These are phyloP conservation scores for Vimba vimba DNA, from an alignment of 2,113 vertebrate species.

Conservation along the genomic window DNA sequence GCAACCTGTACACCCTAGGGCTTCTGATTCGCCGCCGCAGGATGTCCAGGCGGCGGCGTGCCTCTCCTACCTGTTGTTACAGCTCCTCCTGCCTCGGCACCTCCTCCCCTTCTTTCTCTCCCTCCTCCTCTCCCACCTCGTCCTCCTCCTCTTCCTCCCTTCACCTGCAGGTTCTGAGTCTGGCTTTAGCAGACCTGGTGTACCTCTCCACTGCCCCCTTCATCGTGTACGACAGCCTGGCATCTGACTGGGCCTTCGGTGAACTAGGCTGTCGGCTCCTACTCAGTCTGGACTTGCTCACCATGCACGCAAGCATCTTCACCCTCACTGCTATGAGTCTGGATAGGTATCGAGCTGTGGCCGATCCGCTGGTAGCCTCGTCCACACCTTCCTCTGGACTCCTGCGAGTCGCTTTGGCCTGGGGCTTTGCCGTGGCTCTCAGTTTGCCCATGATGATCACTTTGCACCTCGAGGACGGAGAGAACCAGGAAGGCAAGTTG, in stretches of 20 bases:
- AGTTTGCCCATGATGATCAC: slow-evolving; percentile 86
- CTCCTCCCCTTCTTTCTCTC: slow-evolving; percentile 66
- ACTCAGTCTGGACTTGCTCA: slow-evolving; percentile 83
- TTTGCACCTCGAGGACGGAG: slow-evolving; percentile 81
- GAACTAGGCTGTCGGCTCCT: slow-evolving; percentile 82
- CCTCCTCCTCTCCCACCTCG: slow-evolving; percentile 58
- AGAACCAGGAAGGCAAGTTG: slow-evolving; percentile 74
- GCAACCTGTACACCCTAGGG: slow-evolving; percentile 82
- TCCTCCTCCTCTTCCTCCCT: slow-evolving; percentile 68
- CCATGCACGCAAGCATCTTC: slow-evolving; percentile 87
- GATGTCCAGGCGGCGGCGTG: slow-evolving; percentile 65
- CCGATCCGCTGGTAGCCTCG: slow-evolving; percentile 76
- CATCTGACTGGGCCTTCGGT: slow-evolving; percentile 82
- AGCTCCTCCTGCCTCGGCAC: slow-evolving; percentile 66
- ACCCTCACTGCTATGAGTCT: slow-evolving; percentile 83
- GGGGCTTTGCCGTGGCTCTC: slow-evolving; percentile 80
- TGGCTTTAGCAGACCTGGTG: slow-evolving; percentile 82
- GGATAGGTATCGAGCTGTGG: slow-evolving; percentile 81
- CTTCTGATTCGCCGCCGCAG: slow-evolving; percentile 74
- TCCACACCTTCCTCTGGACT: slow-evolving; percentile 75
- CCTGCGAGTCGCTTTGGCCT: slow-evolving; percentile 77
- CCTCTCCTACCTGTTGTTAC: slow-evolving; percentile 63
- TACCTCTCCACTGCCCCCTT: slow-evolving; percentile 85
- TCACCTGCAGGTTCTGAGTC: slow-evolving; percentile 81
- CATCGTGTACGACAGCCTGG: slow-evolving; percentile 83